phyloP scores from a whole-genome alignment of 2,113 vertebrate species.

The Malurus elegans region DNA sequence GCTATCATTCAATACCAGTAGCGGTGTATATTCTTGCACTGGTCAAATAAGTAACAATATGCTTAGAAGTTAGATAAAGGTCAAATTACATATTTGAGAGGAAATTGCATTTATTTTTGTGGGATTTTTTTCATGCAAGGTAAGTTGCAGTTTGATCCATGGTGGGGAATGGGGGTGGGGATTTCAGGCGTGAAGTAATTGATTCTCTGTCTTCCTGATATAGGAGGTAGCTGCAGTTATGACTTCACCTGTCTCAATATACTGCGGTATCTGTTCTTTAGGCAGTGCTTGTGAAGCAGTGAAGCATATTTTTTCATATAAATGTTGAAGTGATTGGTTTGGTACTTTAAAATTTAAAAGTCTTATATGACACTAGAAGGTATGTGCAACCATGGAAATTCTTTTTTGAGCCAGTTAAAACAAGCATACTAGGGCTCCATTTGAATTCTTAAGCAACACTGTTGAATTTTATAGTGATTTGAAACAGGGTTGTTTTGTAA shows the following conservation, averaged over 20 bases:
- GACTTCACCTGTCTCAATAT: background rate
- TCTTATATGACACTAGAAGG: background rate
- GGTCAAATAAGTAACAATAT: background rate
- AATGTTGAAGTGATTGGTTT: background rate
- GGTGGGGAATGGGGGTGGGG: accelerated
- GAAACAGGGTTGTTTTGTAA: background rate
- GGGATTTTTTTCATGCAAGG: background rate
- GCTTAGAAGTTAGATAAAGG: background rate
- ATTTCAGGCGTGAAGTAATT: background rate
- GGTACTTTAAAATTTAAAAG: background rate
- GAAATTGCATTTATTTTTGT: background rate
- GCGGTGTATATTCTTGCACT: background rate
- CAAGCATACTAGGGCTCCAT: background rate
- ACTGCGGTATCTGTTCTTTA: background rate
- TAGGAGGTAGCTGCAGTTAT: background rate
- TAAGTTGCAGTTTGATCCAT: background rate
- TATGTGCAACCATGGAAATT: background rate
- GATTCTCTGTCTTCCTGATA: background rate
- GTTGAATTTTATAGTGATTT: background rate
- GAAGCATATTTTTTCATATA: background rate
- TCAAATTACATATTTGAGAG: background rate
- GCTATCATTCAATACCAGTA: background rate
- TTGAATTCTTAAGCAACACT: background rate
- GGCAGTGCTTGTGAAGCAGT: background rate
- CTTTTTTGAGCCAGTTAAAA: background rate